These are phyloP conservation scores for Phylloscopus trochilus DNA, from an alignment of 2,113 vertebrate species.

Conservation along the genomic window DNA sequence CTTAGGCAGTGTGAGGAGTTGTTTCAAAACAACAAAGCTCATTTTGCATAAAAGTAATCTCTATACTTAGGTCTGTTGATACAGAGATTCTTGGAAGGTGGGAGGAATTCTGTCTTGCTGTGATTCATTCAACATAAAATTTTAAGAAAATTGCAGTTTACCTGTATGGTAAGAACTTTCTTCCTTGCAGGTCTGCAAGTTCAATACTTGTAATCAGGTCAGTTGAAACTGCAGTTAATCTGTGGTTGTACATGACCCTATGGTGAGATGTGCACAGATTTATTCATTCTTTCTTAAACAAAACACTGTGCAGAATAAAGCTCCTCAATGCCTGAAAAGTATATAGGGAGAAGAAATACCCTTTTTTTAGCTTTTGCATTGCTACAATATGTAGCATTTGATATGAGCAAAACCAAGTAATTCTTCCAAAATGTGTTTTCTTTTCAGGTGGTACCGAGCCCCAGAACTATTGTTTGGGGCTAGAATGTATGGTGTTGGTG, in stretches of 20 bases:
- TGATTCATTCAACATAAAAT: not conserved
- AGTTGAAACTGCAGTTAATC: not conserved
- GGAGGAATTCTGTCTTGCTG: not conserved
- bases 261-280: not conserved
- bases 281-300: not conserved
- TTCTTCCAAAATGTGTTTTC: not conserved
- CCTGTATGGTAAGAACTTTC: not conserved
- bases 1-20: not conserved
- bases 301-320: not conserved
- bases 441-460: conserved; percentile 91
- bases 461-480: conserved; percentile 95
- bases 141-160: not conserved
- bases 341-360: not conserved
- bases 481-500: conserved; percentile 96
- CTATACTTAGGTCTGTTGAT: not conserved
- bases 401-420: not conserved
- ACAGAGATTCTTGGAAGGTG: not conserved
- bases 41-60: not conserved
- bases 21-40: not conserved
- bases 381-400: not conserved
- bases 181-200: not conserved
- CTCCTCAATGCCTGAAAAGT: not conserved
- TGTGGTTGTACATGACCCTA: accelerated
- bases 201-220: not conserved
- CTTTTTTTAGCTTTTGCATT: not conserved